phyloP scores from a whole-genome alignment of 2,888 invertebrate genomes.

The Apotomis capreana region DNA sequence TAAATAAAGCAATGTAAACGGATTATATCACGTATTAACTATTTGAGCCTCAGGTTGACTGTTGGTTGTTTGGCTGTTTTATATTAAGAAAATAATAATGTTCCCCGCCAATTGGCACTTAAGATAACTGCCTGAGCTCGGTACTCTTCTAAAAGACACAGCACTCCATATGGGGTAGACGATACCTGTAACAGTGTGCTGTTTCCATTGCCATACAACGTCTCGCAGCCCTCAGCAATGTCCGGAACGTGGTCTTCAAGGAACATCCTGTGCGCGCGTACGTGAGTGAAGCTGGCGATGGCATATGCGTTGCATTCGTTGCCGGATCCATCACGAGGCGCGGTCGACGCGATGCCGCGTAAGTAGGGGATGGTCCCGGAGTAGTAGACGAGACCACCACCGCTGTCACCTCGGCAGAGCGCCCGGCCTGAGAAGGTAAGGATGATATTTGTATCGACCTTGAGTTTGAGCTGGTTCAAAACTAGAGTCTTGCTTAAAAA shows the following conservation, averaged over 20 bases:
- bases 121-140: no score
- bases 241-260: neutral
- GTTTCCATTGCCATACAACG: neutral
- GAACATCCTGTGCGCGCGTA: constrained; percentile 8
- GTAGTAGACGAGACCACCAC: constrained; percentile 16
- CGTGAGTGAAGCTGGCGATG: constrained; percentile 9
- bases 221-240: neutral
- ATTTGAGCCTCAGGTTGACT: no score
- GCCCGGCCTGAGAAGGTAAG: neutral
- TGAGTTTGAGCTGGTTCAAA: neutral
- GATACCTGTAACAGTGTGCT: neutral
- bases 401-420: constrained; percentile 26
- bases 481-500: no score
- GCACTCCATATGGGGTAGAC: no score
- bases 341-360: constrained; percentile 21
- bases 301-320: constrained; percentile 25
- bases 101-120: no score
- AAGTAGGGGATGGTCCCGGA: neutral
- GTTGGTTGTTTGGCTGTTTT: no score
- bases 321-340: neutral
- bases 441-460: no score
- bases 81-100: no score
- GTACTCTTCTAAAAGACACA: no score
- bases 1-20: no score
- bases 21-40: no score